Evolutionary conservation across 2,888 invertebrate genomes (phyloP), one percentile per base, ranked within the genome.

Genomic region (Sphecodes monilicornis): DNA sequence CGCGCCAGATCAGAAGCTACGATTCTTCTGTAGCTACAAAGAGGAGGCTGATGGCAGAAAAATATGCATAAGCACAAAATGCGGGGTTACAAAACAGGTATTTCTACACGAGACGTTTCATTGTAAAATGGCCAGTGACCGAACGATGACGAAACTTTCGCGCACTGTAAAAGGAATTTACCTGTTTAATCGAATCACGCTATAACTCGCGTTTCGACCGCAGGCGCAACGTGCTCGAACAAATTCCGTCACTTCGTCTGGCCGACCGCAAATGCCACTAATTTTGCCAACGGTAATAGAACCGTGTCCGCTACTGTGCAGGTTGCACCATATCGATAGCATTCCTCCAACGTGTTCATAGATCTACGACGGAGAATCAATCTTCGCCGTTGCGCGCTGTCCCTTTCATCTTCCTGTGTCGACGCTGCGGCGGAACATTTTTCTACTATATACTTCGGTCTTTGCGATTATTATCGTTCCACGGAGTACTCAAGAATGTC

Each of bases 401-500:
- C 54, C 74, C 74, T 84, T 77, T 77, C 84, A 78, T 85, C 83
- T 76, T 77, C 57, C 39, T 36, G 32, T 46, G 41, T 68, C 22
- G 36, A 39, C n/a, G 39, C 26, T 6, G 50, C 64, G 41, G 16
- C 46, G 13, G n/a, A 29, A 32, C 29, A 82, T 70, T 73, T 76
- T 64, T 54, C n/a, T n/a, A n/a, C 54, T 11, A n/a, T 11, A n/a
- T 76, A 68, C 50, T 66, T 41, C 26, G 73, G 68, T 50, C 57
- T 16, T 43, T 41, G 11, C 70, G 70, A 71, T 79, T 79, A 75
- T 80, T 85, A 84, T 84, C 85, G 77, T 80, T 84, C 79, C 74
- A 39, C 46, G 26, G 50, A 11, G 46, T 46, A 41, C 72, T 18
- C 13, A 39, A 36, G 79, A 79, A 83, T 74, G 41, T 64, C 73